These are phyloP conservation scores for Cirrhinus molitorella DNA, from an alignment of 2,797 vertebrate genomes.

Conservation along the genomic window DNA sequence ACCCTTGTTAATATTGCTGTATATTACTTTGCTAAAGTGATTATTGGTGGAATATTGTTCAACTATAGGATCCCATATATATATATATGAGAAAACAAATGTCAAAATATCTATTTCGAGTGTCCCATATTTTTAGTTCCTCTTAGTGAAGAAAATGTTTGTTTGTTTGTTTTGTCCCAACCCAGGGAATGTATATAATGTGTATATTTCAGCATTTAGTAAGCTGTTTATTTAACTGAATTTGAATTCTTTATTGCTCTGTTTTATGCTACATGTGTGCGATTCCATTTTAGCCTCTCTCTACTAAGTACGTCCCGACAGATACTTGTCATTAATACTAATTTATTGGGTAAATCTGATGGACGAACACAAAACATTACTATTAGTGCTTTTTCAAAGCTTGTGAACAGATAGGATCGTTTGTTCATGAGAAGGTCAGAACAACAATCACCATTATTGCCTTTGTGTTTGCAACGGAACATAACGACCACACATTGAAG, in stretches of 20 bases:
- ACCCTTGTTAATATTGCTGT: conserved; percentile 84
- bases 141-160: conserved; percentile 56
- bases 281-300: conserved; percentile 39
- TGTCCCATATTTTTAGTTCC: conserved; percentile 73
- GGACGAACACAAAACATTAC: conserved; percentile 75
- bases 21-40: conserved; percentile 86
- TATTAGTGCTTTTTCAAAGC: conserved; percentile 70
- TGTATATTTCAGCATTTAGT: conserved; percentile 80
- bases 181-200: conserved; percentile 78
- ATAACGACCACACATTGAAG: conserved; percentile 75
- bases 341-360: conserved; percentile 63
- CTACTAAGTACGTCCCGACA: conserved; percentile 16
- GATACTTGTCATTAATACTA: conserved; percentile 20
- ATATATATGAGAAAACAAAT: conserved; percentile 50
- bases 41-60: conserved; percentile 83
- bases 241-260: conserved; percentile 47
- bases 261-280: conserved; percentile 54
- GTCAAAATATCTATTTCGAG: conserved; percentile 71
- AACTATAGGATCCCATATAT: conserved; percentile 80
- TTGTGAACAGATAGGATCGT: conserved; percentile 64
- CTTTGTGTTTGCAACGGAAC: conserved; percentile 84
- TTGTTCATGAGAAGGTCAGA: conserved; percentile 71
- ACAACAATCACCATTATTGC: conserved; percentile 85
- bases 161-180: conserved; percentile 61
- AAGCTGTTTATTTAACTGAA: conserved; percentile 68